Base-by-base conservation (phyloP, 2,888 invertebrate species). In the Pedicia rivosa region DNA sequence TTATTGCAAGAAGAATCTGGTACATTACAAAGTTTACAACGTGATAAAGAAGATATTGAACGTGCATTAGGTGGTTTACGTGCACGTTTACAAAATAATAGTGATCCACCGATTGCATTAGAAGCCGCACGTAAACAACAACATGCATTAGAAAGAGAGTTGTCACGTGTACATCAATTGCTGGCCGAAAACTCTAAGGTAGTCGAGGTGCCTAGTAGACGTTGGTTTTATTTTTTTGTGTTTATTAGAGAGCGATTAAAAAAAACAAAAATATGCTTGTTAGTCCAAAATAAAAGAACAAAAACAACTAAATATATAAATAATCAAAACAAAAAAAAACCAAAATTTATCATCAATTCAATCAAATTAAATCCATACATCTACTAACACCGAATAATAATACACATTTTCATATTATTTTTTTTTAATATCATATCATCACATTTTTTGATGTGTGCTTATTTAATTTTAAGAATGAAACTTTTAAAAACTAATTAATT, bases 181-280 rank as follows among this genome's bases (percentile, higher is more conserved):
- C 63, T 91, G 52, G 87, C 88, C 44, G 81, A 86, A 64, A 86
- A 88, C 68, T 88, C 88, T 50, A 87, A 87, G 78, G 84, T 84
- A 72, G 66, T 64, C 64, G 66, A 68, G 70, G 68, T 71, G 68
- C 69, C 68, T 65, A 67, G 66, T 70, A 67, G 67, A 66, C 59
- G 49, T 51, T 57, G 55, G 53, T 49, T 48, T 47, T 50, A 47
- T 47, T 46, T 46, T 35, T 47, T 35, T 40, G 36, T 39, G 30
- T 35, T 26, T 32, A 20, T 20, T 35, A 35, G 35, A 35, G 24
- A 24, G 35, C 35, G 26, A 35, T 15, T n/a, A 12, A 17, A 6
- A 25, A 14, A 24, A 9, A 13, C 12, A 33, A 14, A 8, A 24
- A 24, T n/a, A n/a, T n/a, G n/a, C n/a, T n/a, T n/a, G n/a, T n/a